A percentile compares a stretch with the other conserved stretches of the same genome.
phyloP scores from a whole-genome alignment of 2,797 vertebrate genomes.

The Halcyon badia region DNA sequence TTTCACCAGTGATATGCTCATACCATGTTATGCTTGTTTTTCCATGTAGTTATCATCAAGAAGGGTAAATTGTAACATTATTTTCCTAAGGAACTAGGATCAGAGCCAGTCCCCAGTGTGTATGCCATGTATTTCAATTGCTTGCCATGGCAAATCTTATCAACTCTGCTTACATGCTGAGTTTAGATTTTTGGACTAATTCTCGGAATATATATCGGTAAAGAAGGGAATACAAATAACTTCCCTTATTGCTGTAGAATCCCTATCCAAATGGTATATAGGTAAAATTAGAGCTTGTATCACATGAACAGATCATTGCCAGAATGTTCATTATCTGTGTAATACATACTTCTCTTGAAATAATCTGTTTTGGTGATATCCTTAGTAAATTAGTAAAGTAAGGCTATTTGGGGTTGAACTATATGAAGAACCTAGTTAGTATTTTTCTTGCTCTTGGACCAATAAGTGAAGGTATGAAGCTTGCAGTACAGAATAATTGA shows the following conservation, averaged over 20 bases:
- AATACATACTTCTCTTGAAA: background rate
- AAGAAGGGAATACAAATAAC: background rate
- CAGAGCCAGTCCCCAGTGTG: background rate
- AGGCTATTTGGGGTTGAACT: background rate
- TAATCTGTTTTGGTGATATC: background rate
- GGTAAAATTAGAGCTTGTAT: background rate
- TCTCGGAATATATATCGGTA: background rate
- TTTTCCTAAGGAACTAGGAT: background rate
- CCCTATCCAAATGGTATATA: background rate
- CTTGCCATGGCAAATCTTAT: background rate
- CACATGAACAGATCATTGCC: background rate
- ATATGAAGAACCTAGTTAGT: background rate
- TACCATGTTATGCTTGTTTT: background rate
- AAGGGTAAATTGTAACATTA: background rate
- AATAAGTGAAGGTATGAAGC: background rate
- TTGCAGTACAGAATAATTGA: background rate
- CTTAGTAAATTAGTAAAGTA: background rate
- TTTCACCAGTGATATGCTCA: background rate
- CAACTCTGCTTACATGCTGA: background rate
- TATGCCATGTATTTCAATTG: background rate
- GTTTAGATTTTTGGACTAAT: background rate
- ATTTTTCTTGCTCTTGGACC: background rate
- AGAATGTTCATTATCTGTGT: background rate
- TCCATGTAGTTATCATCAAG: background rate
- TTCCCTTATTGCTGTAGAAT: background rate